These are phyloP conservation scores for Aradus depressus DNA, from an alignment of 2,888 invertebrate species.

Conservation along the genomic window DNA sequence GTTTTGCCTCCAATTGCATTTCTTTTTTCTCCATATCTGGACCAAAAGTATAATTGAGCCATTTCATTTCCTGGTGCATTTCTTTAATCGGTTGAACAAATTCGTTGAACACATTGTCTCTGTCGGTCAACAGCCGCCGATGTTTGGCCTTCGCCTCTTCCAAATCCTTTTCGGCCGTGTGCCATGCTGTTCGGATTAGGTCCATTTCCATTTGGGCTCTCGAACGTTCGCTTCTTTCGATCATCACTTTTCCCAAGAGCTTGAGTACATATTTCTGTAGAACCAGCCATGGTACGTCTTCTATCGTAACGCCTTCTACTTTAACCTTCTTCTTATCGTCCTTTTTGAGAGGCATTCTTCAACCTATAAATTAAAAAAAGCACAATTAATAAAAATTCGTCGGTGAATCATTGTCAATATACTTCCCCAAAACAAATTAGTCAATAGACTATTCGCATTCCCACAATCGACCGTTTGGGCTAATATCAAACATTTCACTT, in stretches of 20 bases:
- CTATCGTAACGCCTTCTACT: constrained; percentile 2
- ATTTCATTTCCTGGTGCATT: constrained; percentile 2
- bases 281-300: background rate
- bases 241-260: background rate
- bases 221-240: constrained; percentile 3
- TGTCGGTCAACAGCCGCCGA: background rate
- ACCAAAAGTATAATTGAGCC: background rate
- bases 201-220: background rate
- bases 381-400: no score
- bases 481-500: no score
- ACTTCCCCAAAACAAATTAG: no score
- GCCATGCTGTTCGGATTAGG: constrained; percentile 7
- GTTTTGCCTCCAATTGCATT: background rate
- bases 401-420: no score
- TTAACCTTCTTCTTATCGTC: no score
- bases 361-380: no score
- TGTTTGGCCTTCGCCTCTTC: background rate
- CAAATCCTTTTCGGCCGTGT: constrained; percentile 1
- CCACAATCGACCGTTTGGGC: no score
- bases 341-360: no score
- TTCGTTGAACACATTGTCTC: background rate
- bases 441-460: no score
- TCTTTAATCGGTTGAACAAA: background rate
- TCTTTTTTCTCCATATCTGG: background rate
- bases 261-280: background rate